phyloP scores from a whole-genome alignment of 2,113 vertebrate species.

The Cryptotis parvus region DNA sequence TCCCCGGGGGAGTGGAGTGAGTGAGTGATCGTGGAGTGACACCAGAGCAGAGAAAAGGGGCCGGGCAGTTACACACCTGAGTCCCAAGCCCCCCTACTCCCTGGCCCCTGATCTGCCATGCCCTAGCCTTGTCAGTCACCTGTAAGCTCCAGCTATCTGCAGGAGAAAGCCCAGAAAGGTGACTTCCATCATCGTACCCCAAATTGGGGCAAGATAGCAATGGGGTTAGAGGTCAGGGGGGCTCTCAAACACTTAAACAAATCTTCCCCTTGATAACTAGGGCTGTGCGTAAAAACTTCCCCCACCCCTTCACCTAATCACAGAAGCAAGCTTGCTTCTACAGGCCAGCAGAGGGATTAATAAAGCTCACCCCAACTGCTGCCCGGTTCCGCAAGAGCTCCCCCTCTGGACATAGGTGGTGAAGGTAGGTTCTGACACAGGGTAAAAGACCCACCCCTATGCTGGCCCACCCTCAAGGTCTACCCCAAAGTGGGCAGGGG shows the following conservation, averaged over 20 bases:
- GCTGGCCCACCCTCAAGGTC: slow-evolving; percentile 77
- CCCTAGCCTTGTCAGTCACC: slow-evolving; percentile 68
- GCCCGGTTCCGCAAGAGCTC: slow-evolving; percentile 70
- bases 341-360: slow-evolving; percentile 66
- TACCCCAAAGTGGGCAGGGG: slow-evolving; percentile 63
- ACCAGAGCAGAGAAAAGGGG: slow-evolving; percentile 75
- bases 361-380: slow-evolving; percentile 55
- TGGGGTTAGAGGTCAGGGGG: slow-evolving; percentile 55
- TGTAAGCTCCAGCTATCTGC: slow-evolving; percentile 59
- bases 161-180: slow-evolving; percentile 73
- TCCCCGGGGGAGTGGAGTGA: slow-evolving; percentile 50
- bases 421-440: slow-evolving; percentile 75
- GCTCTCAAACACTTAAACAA: slow-evolving; percentile 57
- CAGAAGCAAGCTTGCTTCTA: slow-evolving; percentile 68
- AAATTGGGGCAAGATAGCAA: slow-evolving; percentile 61
- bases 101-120: slow-evolving; percentile 77
- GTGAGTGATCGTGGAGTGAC: slow-evolving; percentile 71
- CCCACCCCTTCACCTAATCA: slow-evolving; percentile 64
- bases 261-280: slow-evolving; percentile 67
- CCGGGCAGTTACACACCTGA: slow-evolving; percentile 83
- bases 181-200: slow-evolving; percentile 66
- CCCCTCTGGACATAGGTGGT: slow-evolving; percentile 68
- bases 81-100: slow-evolving; percentile 78
- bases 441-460: slow-evolving; percentile 71
- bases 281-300: slow-evolving; percentile 63